Evolutionary conservation across 2,888 invertebrate species (phyloP).

Genomic region (Trichopria drosophilae): DNA sequence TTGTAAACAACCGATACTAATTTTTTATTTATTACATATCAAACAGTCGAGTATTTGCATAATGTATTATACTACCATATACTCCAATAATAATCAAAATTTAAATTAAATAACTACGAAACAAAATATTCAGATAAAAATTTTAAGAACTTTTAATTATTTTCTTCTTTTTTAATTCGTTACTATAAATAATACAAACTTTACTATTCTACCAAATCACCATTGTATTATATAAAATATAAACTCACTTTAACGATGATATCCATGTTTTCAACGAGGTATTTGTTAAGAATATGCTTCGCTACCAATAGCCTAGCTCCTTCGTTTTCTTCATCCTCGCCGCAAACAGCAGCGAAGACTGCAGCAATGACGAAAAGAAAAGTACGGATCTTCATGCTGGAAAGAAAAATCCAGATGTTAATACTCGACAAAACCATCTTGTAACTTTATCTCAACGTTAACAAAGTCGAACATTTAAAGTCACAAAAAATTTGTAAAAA

Average conservation of each 20-base stretch:
- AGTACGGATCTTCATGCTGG: slow-evolving; percentile 56
- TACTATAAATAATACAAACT: too few species aligned
- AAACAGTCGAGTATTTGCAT: too few species aligned
- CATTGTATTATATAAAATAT: too few species aligned
- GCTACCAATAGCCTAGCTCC: slow-evolving; percentile 84
- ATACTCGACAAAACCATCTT: not conserved
- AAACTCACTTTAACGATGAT: slow-evolving; percentile 84
- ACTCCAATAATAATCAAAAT: not conserved
- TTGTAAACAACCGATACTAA: too few species aligned
- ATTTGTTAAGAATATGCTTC: slow-evolving; percentile 94
- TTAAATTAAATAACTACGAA: not conserved
- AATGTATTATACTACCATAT: too few species aligned
- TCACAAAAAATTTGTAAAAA: too few species aligned
- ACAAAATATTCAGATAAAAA: not conserved
- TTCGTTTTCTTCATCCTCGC: slow-evolving; percentile 70
- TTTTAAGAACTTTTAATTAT: too few species aligned
- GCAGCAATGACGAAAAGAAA: slow-evolving; percentile 59
- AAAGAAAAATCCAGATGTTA: slow-evolving; percentile 35
- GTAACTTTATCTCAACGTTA: not conserved
- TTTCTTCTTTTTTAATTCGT: too few species aligned
- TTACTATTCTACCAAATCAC: too few species aligned
- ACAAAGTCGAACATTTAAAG: not conserved
- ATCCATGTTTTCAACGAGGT: slow-evolving; percentile 95
- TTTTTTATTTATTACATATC: too few species aligned
- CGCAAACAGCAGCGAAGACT: slow-evolving; percentile 60